Base-by-base conservation (phyloP, 2,113 vertebrate genomes). In the Sapajus apella region DNA sequence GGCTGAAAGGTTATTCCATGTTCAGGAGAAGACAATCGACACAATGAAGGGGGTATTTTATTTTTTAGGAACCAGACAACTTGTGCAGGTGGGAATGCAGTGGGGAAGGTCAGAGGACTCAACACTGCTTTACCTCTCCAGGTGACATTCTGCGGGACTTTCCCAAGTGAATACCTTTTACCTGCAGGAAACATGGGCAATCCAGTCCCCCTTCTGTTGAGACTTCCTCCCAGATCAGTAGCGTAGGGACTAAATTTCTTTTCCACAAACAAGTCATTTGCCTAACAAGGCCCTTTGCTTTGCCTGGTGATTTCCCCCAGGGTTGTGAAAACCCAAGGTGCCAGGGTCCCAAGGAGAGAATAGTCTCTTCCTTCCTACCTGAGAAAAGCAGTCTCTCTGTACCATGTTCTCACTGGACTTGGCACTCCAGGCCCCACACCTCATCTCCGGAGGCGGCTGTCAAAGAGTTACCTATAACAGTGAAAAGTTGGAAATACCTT, bases 221-320 rank as follows among this genome's bases (percentile, higher is more conserved):
- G 37, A 35, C 43, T 79, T 21, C 50, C 77, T 80, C 47, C 86
- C 76, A 35, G 11, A 43, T 35, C 52, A 12, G 83, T 17, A 45
- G 25, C 72, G 66, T 92, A 30, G 64, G 58, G 50, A 79, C 85
- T 50, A 30, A 37, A 73, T 55, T 90, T n/a, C 85, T 75, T 92
- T 90, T 61, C 82, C 32, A 87, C 40, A 90, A 94, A 73, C 43
- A 83, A 97, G 37, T 79, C n/a, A 66, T 72, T 80, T 83, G 18
- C 77, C 79, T 95, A 61, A 70, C 27, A 21, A 95, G 68, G 52
- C 83, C 37, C 86, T 86, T 64, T 75, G 58, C 55, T 83, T 50
- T 70, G 9, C 11, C 1, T 10, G 2, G 21, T 37, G 70, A 85
- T 79, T 90, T 94, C 88, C 64, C 40, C 32, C 2, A 37, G 20